A percentile compares a stretch with the other conserved stretches of the same genome.
Conservation (phyloP, 2,888 invertebrate species). For the Heptascelio sp. region DNA sequence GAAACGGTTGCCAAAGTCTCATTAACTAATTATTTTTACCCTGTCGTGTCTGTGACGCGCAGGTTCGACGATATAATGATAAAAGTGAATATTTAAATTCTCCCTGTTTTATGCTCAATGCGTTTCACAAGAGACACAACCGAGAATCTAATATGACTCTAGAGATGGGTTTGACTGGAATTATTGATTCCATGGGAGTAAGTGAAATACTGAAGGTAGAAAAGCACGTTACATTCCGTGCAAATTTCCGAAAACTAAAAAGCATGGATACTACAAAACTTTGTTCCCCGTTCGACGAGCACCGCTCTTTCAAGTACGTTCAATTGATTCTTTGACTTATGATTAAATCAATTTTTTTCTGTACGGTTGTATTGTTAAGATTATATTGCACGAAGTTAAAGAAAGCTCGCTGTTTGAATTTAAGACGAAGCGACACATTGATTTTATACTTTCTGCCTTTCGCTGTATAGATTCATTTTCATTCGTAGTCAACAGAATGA, state of each 20-base stretch:
- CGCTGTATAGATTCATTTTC: too few species aligned
- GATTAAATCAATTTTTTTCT: conserved; percentile 40
- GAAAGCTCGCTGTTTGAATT: not conserved
- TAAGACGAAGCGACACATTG: not conserved
- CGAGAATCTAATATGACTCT: conserved; percentile 52
- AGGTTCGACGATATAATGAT: conserved; percentile 1
- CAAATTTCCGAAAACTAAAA: conserved; percentile 78
- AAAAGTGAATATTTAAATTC: conserved; percentile 21
- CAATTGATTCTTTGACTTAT: conserved; percentile 53
- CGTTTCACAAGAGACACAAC: conserved; percentile 24
- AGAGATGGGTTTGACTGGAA: conserved; percentile 62
- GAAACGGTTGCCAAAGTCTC: not conserved
- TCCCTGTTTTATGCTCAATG: conserved; percentile 8
- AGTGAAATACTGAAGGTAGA: conserved; percentile 58
- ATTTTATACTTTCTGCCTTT: too few species aligned
- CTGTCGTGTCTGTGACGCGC: too few species aligned
- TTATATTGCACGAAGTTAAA: conserved; percentile 1
- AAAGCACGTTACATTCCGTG: conserved; percentile 79
- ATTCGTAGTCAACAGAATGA: too few species aligned
- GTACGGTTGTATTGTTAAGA: conserved; percentile 4
- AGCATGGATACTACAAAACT: conserved; percentile 40
- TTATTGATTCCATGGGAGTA: conserved; percentile 77
- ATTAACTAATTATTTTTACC: conserved; percentile 10
- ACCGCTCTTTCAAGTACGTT: conserved; percentile 39
- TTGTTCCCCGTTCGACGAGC: conserved; percentile 51